Evolutionary conservation across 2,113 vertebrate species (phyloP).

Genomic region (Stercorarius parasiticus): DNA sequence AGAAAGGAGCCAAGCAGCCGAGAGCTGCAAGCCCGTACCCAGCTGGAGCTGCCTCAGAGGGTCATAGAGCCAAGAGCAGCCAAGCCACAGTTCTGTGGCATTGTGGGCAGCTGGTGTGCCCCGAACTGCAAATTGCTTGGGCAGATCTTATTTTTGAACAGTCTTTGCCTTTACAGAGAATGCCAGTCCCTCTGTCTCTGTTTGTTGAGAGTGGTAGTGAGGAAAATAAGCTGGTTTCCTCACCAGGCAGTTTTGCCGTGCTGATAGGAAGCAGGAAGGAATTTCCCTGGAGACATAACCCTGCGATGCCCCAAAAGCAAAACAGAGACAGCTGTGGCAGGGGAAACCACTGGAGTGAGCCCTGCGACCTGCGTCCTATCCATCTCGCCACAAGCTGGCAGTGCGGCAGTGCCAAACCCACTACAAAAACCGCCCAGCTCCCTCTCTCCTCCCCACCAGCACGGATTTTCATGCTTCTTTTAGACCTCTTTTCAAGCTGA

Average conservation of each 20-base stretch:
- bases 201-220: background rate
- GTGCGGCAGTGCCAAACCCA: accelerated
- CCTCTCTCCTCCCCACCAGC: background rate
- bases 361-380: accelerated
- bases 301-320: background rate
- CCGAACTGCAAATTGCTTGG: background rate
- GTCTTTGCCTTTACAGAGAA: background rate
- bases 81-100: background rate
- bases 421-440: background rate
- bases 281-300: background rate
- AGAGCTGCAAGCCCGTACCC: background rate
- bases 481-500: background rate
- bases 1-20: background rate
- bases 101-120: background rate
- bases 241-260: background rate
- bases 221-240: background rate
- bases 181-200: background rate
- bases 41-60: background rate
- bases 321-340: background rate
- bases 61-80: background rate
- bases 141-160: background rate
- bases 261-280: background rate
- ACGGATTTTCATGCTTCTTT: background rate
- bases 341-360: background rate
- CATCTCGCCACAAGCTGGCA: background rate